These are phyloP conservation scores for Boleophthalmus pectinirostris DNA, from an alignment of 2,113 vertebrate genomes.

Conservation along the genomic window DNA sequence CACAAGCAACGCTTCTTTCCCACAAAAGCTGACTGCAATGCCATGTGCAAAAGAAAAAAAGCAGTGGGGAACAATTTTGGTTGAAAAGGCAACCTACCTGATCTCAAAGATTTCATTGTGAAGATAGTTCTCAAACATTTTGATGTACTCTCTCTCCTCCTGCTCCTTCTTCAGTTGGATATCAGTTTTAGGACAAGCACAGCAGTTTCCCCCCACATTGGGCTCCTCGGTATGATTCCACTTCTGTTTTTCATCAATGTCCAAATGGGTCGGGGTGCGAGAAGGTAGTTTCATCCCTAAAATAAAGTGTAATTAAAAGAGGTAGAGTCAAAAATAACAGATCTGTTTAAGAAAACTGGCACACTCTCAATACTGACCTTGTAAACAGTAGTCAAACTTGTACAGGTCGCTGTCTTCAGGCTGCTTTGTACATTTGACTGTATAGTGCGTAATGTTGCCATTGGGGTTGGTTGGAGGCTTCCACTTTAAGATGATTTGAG, in stretches of 20 bases:
- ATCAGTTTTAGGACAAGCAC: conserved; percentile 93
- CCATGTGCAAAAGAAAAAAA: conserved; percentile 48
- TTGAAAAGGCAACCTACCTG: conserved; percentile 75
- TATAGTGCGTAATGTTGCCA: conserved; percentile 95
- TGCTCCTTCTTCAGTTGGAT: conserved; percentile 90
- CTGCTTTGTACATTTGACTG: conserved; percentile 90
- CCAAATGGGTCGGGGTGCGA: conserved; percentile 85
- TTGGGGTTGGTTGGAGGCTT: conserved; percentile 92
- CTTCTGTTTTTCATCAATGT: conserved; percentile 83
- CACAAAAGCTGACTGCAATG: conserved; percentile 18
- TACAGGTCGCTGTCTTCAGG: conserved; percentile 88
- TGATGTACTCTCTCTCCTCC: conserved; percentile 90
- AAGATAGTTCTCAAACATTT: conserved; percentile 95
- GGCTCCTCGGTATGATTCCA: conserved; percentile 85
- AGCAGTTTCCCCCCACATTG: conserved; percentile 78
- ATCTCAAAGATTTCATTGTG: conserved; percentile 95
- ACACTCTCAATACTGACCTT: conserved; percentile 76
- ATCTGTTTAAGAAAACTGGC: neutral
- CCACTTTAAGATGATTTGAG: conserved; percentile 96
- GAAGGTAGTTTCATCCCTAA: conserved; percentile 92
- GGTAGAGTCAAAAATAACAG: neutral
- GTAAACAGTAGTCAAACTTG: conserved; percentile 92
- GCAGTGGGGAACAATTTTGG: neutral
- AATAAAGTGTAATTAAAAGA: neutral
- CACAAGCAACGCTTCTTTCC: conserved; percentile 42